Percentiles rank a stretch among this genome's conserved stretches.
Evolutionary conservation across 2,797 vertebrate genomes (phyloP).

Genomic region (Etheostoma perlongum): DNA sequence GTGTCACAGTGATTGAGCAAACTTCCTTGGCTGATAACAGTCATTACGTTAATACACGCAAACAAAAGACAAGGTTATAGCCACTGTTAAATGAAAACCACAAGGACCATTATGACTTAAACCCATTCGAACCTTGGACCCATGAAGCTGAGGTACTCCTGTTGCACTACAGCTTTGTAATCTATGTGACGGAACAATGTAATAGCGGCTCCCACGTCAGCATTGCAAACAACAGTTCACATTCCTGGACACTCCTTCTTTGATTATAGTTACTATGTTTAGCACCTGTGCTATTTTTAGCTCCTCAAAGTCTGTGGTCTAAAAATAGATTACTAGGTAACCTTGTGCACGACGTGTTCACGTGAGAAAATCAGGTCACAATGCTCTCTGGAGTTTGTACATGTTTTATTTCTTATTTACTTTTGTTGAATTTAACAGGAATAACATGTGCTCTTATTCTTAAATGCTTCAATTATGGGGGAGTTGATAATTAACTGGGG

Average conservation of each 20-base stretch:
- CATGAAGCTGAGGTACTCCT: too few relatives aligned
- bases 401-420: neutral
- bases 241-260: neutral
- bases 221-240: neutral
- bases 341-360: neutral
- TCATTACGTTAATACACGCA: neutral
- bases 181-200: neutral
- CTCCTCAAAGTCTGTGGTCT: neutral
- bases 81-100: neutral
- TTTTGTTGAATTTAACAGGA: neutral
- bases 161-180: neutral
- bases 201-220: fast-evolving
- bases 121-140: neutral
- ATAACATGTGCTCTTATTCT: neutral
- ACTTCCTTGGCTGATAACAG: neutral
- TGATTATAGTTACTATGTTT: neutral
- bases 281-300: constrained; percentile 38
- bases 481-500: neutral
- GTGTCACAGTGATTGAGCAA: neutral
- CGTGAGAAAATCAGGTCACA: fast-evolving
- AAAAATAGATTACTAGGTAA: neutral
- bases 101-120: too few relatives aligned
- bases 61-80: neutral
- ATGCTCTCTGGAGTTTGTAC: neutral
- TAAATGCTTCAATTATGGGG: neutral